phyloP scores from a whole-genome alignment of 1,140 invertebrate genomes.

The Drosophila busckii region DNA sequence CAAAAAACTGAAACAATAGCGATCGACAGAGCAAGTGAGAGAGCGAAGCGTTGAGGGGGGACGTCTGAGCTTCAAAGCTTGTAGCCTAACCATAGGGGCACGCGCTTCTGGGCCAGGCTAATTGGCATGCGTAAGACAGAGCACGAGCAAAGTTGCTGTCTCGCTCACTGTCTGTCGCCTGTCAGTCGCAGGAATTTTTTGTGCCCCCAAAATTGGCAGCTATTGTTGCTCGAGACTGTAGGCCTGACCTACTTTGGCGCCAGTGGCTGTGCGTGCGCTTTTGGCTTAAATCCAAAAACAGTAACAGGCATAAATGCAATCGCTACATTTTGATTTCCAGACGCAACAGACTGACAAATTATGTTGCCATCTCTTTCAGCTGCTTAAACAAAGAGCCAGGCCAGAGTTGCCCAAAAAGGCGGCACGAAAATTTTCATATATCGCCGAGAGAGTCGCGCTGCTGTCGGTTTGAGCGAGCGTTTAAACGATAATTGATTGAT shows the following conservation, averaged over 20 bases:
- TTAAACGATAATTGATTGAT: conserved; percentile 73
- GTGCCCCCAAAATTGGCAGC: conserved; percentile 68
- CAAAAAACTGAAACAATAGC: too few species aligned
- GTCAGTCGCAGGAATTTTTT: conserved; percentile 67
- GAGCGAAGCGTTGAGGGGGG: too few species aligned
- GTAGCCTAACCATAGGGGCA: not conserved
- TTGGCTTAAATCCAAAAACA: conserved; percentile 70
- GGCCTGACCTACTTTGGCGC: conserved; percentile 64
- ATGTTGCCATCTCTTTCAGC: not conserved
- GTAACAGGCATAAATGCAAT: conserved; percentile 31
- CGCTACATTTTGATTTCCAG: conserved; percentile 1
- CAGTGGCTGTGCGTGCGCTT: conserved; percentile 45
- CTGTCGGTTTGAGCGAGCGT: conserved; percentile 36
- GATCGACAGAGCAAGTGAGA: too few species aligned
- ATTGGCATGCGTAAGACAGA: conserved; percentile 65
- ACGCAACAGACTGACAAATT: conserved; percentile 27
- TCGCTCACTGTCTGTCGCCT: conserved; percentile 44
- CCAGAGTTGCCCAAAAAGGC: conserved; percentile 24
- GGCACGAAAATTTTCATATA: conserved; percentile 31
- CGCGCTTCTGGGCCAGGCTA: conserved; percentile 19
- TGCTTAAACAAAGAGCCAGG: conserved; percentile 1
- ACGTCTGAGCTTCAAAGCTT: too few species aligned
- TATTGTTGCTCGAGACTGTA: conserved; percentile 59
- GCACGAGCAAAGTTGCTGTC: conserved; percentile 14
- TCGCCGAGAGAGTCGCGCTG: conserved; percentile 14